These are phyloP conservation scores for Synanceia verrucosa DNA, from an alignment of 2,797 vertebrate genomes.

Conservation along the genomic window DNA sequence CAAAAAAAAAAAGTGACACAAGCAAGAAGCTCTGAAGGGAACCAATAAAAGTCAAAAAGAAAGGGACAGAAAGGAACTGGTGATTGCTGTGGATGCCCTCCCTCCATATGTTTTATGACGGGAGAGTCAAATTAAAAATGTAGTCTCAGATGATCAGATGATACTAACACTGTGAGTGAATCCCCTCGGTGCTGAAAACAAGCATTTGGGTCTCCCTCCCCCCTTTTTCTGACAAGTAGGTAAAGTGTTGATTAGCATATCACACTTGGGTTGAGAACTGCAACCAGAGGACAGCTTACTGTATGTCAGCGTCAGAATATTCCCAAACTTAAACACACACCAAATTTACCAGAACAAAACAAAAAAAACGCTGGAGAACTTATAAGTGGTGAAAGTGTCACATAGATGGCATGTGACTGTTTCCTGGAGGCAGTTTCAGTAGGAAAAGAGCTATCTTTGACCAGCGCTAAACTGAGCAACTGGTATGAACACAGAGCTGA, in stretches of 20 bases:
- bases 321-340: not conserved
- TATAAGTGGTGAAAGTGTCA: no score
- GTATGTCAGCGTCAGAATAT: not conserved
- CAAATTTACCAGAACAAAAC: not conserved
- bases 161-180: constrained; percentile 72
- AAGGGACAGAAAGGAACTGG: constrained; percentile 66
- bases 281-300: not conserved
- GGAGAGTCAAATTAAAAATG: constrained; percentile 61
- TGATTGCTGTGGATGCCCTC: constrained; percentile 81
- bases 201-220: constrained; percentile 41
- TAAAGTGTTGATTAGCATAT: constrained; percentile 15
- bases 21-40: constrained; percentile 65
- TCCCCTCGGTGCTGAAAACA: constrained; percentile 75
- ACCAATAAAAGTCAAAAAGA: no score
- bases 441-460: not conserved
- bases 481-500: not conserved
- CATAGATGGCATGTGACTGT: not conserved
- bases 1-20: constrained; percentile 79
- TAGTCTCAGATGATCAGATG: constrained; percentile 82
- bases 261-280: not conserved
- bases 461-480: not conserved
- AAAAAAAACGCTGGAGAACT: no score
- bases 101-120: constrained; percentile 81
- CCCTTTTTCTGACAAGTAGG: not conserved
- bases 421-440: not conserved